phyloP scores from a whole-genome alignment of 2,888 invertebrate species.

The Chloromyia formosa region DNA sequence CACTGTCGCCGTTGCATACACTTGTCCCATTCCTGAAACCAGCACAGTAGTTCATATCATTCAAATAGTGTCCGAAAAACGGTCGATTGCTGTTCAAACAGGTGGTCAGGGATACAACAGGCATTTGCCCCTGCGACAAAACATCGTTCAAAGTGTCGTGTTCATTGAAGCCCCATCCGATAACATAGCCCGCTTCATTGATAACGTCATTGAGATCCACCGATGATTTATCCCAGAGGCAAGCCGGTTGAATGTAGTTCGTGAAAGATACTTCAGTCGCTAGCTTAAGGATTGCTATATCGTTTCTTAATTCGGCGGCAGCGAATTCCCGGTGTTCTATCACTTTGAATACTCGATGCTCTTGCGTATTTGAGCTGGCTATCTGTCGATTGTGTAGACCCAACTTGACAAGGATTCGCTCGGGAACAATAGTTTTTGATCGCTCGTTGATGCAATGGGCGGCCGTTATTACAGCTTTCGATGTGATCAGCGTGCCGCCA shows the following conservation, averaged over 20 bases:
- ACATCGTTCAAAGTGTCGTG: conserved; percentile 54
- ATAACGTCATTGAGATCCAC: conserved; percentile 43
- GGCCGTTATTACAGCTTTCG: conserved; percentile 58
- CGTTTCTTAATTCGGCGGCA: conserved; percentile 52
- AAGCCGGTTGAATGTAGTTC: conserved; percentile 62
- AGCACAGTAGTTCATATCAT: conserved; percentile 48
- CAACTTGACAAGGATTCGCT: conserved; percentile 57
- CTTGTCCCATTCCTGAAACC: conserved; percentile 58
- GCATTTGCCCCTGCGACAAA: conserved; percentile 57
- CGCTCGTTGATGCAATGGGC: conserved; percentile 58
- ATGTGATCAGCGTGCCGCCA: conserved; percentile 62
- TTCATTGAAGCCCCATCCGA: conserved; percentile 63
- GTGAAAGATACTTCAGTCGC: conserved; percentile 56
- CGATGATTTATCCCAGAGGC: conserved; percentile 58
- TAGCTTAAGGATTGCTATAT: conserved; percentile 60
- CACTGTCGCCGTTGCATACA: conserved; percentile 67
- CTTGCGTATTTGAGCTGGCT: conserved; percentile 58
- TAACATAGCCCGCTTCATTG: conserved; percentile 52
- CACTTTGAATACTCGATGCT: conserved; percentile 52
- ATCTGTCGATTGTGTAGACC: conserved; percentile 62
- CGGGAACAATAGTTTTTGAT: conserved; percentile 56
- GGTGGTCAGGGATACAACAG: conserved; percentile 56
- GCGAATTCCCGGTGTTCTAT: conserved; percentile 42
- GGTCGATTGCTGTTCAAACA: conserved; percentile 54
- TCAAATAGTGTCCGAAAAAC: conserved; percentile 47